These are phyloP conservation scores for Nylanderia fulva DNA, from an alignment of 1,140 invertebrate species.

Conservation along the genomic window DNA sequence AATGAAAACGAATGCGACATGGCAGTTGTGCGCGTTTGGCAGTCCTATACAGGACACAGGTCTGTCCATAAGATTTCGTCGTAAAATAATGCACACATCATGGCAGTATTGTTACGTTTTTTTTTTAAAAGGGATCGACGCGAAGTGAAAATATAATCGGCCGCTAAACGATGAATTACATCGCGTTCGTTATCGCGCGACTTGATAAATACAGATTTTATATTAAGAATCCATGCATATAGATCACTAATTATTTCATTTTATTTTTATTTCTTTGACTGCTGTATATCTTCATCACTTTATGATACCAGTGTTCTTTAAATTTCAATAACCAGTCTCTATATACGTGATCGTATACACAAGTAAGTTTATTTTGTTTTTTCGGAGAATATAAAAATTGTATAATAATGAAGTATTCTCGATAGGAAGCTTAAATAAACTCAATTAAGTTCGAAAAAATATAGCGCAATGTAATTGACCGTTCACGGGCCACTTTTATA, in stretches of 20 bases:
- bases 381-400: not conserved
- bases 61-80: constrained; percentile 35
- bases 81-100: constrained; percentile 31
- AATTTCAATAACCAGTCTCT: not conserved
- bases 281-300: not conserved
- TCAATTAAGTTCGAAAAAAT: constrained; percentile 22
- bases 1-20: constrained; percentile 43
- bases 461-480: constrained; percentile 28
- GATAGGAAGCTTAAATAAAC: constrained; percentile 4
- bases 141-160: constrained; percentile 27
- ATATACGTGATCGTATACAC: not conserved
- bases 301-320: not conserved
- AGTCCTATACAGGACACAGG: constrained; percentile 37
- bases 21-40: constrained; percentile 60
- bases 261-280: not conserved
- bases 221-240: too few species aligned
- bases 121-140: constrained; percentile 20
- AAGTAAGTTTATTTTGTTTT: not conserved
- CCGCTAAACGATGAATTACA: constrained; percentile 24
- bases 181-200: not conserved
- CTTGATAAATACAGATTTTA: not conserved
- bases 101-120: constrained; percentile 19
- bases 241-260: not conserved
- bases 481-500: constrained; percentile 23
- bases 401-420: not conserved